A percentile compares a stretch with the other conserved stretches of the same genome.
Conservation (phyloP, 2,888 invertebrate species). For the Drosophila vallismaia region DNA sequence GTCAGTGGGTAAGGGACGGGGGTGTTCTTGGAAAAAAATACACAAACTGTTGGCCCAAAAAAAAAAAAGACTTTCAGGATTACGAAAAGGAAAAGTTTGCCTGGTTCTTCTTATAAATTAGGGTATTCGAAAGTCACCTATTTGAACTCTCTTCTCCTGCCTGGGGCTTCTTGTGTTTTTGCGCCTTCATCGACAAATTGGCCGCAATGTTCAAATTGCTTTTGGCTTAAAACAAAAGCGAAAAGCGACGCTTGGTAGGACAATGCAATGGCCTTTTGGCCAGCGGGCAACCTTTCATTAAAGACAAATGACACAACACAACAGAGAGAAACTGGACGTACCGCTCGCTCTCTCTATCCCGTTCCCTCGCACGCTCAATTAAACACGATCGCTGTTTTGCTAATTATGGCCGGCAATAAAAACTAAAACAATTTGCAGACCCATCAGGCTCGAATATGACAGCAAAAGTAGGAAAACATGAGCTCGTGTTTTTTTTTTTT, state of each 20-base stretch:
- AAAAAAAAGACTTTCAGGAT: neutral
- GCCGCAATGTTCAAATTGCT: conserved; percentile 62
- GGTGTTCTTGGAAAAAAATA: neutral
- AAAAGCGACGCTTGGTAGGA: conserved; percentile 55
- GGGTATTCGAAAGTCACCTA: conserved; percentile 1
- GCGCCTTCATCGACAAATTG: conserved; percentile 67
- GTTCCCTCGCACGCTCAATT: conserved; percentile 74
- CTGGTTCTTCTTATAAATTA: neutral
- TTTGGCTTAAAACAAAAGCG: conserved; percentile 72
- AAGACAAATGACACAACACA: conserved; percentile 68
- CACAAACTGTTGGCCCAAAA: neutral
- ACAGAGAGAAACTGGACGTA: no score
- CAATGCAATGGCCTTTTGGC: conserved; percentile 46
- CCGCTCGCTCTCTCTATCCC: conserved; percentile 6
- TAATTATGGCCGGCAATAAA: conserved; percentile 57
- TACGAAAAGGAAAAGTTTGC: neutral
- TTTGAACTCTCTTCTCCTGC: neutral
- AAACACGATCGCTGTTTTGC: conserved; percentile 75
- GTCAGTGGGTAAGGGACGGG: neutral
- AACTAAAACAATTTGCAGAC: conserved; percentile 1
- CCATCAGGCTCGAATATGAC: neutral
- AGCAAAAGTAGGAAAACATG: neutral
- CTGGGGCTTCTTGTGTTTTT: conserved; percentile 36
- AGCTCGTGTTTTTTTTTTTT: neutral
- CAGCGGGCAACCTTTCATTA: conserved; percentile 67